phyloP scores from a whole-genome alignment of 2,888 invertebrate genomes.

The Chrysotoxum bicinctum region DNA sequence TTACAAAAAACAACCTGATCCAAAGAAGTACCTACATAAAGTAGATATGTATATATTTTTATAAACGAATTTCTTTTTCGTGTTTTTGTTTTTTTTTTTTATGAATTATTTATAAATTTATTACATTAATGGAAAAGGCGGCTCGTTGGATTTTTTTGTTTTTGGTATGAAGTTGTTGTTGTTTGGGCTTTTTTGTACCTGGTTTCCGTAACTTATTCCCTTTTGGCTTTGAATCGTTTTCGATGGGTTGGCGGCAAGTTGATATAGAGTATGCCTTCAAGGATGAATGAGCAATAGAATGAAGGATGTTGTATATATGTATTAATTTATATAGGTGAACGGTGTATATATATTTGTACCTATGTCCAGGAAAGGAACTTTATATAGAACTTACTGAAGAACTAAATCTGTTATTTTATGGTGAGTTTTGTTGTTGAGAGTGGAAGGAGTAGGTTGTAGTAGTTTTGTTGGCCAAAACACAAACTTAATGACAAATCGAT shows the following conservation, averaged over 20 bases:
- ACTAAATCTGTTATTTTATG: slow-evolving; percentile 43
- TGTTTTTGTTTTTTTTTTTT: slow-evolving; percentile 73
- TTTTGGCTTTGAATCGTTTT: slow-evolving; percentile 7
- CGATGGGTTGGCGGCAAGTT: slow-evolving; percentile 22
- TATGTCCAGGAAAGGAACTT: background rate
- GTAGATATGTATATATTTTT: slow-evolving; percentile 27
- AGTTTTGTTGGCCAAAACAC: background rate
- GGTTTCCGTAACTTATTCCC: slow-evolving; percentile 10
- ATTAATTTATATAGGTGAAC: slow-evolving; percentile 1
- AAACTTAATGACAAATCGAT: slow-evolving; percentile 69
- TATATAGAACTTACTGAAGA: slow-evolving; percentile 2
- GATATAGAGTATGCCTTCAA: slow-evolving; percentile 39
- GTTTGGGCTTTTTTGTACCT: slow-evolving; percentile 29
- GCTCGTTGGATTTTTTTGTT: slow-evolving; percentile 13
- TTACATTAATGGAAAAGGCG: slow-evolving; percentile 74
- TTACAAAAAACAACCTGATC: slow-evolving; percentile 50
- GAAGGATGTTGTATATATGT: slow-evolving; percentile 31
- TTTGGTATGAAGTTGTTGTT: slow-evolving; percentile 10
- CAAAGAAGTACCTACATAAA: background rate
- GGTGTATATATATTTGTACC: background rate
- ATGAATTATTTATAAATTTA: slow-evolving; percentile 76
- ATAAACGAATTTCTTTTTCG: slow-evolving; percentile 74
- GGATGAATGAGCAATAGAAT: slow-evolving; percentile 68
- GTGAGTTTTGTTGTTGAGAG: background rate
- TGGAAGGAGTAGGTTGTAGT: background rate